Conservation (phyloP, 2,888 invertebrate species). For the Cerceris rybyensis region DNA sequence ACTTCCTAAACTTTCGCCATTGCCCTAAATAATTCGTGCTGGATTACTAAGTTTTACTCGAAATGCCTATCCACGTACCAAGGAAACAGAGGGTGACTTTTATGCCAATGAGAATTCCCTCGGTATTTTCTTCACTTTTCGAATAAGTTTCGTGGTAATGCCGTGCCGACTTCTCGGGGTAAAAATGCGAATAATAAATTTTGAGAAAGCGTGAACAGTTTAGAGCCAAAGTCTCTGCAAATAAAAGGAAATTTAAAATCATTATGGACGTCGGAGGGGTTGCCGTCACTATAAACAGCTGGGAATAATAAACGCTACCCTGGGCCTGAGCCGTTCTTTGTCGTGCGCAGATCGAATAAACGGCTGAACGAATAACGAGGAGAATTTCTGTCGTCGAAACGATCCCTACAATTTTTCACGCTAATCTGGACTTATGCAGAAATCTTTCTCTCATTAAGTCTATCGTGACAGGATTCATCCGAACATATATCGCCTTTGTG, state of each 20-base stretch:
- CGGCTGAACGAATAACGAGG: conserved; percentile 5
- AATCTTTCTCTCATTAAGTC: neutral
- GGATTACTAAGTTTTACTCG: conserved; percentile 49
- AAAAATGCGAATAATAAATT: conserved; percentile 35
- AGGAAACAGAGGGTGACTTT: conserved; percentile 9
- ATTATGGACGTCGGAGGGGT: neutral
- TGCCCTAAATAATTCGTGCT: conserved; percentile 58
- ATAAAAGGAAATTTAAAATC: conserved; percentile 2
- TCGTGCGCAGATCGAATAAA: neutral
- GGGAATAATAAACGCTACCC: conserved; percentile 14
- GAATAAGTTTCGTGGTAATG: conserved; percentile 9
- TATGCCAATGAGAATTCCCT: conserved; percentile 8
- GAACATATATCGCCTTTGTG: no score
- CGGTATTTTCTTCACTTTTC: conserved; percentile 24
- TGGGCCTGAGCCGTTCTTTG: conserved; percentile 8
- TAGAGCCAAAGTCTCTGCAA: neutral
- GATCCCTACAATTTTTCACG: neutral
- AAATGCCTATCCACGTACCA: conserved; percentile 28
- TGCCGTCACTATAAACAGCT: neutral
- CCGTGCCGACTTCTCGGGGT: conserved; percentile 10
- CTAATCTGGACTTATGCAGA: neutral
- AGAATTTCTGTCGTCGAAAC: neutral
- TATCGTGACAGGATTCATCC: no score
- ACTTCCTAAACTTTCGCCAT: conserved; percentile 57
- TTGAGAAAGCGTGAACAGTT: conserved; percentile 1